Percentiles rank a stretch among this genome's conserved stretches.
Conservation (phyloP, 2,113 vertebrate species). For the Trinectes maculatus region DNA sequence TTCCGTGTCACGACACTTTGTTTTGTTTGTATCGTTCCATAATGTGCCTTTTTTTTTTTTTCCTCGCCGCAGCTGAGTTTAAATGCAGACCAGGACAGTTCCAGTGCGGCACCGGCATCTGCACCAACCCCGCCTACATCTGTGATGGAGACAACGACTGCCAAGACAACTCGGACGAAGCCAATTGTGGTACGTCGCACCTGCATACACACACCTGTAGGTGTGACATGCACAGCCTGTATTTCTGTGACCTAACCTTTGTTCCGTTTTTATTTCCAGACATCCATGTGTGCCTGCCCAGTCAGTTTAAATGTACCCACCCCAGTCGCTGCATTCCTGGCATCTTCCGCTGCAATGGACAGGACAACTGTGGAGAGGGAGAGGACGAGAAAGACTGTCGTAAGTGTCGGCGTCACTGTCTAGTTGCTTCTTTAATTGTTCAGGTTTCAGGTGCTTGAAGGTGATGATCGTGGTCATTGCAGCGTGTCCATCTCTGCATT, state of each 20-base stretch:
- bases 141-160: slow-evolving; percentile 99
- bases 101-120: slow-evolving; percentile 97
- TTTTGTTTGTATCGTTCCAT: background rate
- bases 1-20: background rate
- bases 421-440: background rate
- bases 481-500: background rate
- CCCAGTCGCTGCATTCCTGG: slow-evolving; percentile 96
- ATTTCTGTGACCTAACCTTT: no score
- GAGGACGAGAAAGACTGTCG: slow-evolving; percentile 98
- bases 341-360: slow-evolving; percentile 97
- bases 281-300: slow-evolving; percentile 95
- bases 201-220: background rate
- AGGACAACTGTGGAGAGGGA: slow-evolving; percentile 96
- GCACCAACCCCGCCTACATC: slow-evolving; percentile 98
- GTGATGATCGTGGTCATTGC: background rate
- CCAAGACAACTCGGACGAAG: slow-evolving; percentile 96
- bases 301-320: slow-evolving; percentile 95
- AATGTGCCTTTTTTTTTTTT: background rate
- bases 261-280: slow-evolving; percentile 76
- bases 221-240: background rate
- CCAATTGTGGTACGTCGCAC: slow-evolving; percentile 89
- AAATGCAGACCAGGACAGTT: slow-evolving; percentile 94
- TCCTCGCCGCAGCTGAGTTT: slow-evolving; percentile 85
- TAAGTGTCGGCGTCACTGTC: slow-evolving; percentile 75
- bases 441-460: no score